Conservation (phyloP, 2,797 vertebrate genomes). For the Cichlasoma orientale region DNA sequence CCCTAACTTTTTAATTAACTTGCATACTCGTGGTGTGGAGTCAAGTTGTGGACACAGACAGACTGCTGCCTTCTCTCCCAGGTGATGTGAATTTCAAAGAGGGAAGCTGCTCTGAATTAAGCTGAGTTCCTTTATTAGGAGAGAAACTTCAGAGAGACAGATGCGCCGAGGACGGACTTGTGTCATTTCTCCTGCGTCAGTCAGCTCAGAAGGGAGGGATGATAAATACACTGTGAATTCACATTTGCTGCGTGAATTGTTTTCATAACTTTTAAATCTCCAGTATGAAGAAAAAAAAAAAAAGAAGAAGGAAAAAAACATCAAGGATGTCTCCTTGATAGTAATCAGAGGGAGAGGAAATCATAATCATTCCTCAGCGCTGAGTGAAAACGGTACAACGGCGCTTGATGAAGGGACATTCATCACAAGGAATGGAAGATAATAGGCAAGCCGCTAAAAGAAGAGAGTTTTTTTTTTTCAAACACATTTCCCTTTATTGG, state of each 20-base stretch:
- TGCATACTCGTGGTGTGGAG: slow-evolving; percentile 68
- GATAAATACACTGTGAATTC: slow-evolving; percentile 25
- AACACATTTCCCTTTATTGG: slow-evolving; percentile 99
- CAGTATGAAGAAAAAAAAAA: slow-evolving; percentile 18
- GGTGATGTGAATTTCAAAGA: slow-evolving; percentile 76
- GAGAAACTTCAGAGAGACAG: slow-evolving; percentile 62
- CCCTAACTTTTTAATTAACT: slow-evolving; percentile 78
- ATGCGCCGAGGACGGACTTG: slow-evolving; percentile 53
- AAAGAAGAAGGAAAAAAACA: not conserved
- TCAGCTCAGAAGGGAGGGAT: slow-evolving; percentile 27
- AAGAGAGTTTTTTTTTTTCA: slow-evolving; percentile 72
- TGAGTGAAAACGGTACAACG: slow-evolving; percentile 39
- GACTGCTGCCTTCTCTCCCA: slow-evolving; percentile 64
- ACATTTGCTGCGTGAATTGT: slow-evolving; percentile 20
- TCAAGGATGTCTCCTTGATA: slow-evolving; percentile 49
- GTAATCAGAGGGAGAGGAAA: slow-evolving; percentile 44
- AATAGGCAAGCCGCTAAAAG: slow-evolving; percentile 35
- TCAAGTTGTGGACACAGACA: slow-evolving; percentile 74
- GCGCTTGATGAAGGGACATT: slow-evolving; percentile 42
- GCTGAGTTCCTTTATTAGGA: slow-evolving; percentile 47
- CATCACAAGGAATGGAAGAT: slow-evolving; percentile 43
- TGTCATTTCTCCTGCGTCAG: slow-evolving; percentile 42
- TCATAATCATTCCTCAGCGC: slow-evolving; percentile 32
- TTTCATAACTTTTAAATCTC: slow-evolving; percentile 48
- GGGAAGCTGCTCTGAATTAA: slow-evolving; percentile 53